Base-by-base conservation (phyloP, 2,888 invertebrate genomes). In the Molanna angustata region DNA sequence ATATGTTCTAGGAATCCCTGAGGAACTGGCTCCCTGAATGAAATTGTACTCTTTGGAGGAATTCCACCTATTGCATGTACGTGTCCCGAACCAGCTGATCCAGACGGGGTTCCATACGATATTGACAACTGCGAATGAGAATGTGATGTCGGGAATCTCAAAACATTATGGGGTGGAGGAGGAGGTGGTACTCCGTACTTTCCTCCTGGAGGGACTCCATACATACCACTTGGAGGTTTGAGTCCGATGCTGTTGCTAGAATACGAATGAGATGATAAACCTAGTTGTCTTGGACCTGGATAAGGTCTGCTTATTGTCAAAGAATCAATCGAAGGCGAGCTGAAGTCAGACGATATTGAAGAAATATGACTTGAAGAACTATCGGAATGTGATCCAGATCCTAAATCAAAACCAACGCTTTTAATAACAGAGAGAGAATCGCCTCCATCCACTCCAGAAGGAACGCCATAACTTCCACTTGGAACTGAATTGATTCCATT, bases 11-110 rank as follows among this genome's bases (percentile, higher is more conserved):
- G 70, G 3, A 90, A 68, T 0, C 86, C 86, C 44, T 80, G 75
- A 0, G 88, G 88, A 0, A 90, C 85, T 0, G 86, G 81, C n/a
- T 87, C 85, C 40, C 87, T 78, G 67, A 87, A 88, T 59, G 84
- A 80, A 3, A 88, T 79, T 0, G 90, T 89, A 22, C 77, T 76
- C 63, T 74, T 76, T 1, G 83, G 82, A 1, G 67, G 66, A 42
- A 66, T 69, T 1, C 73, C 71, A 2, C 77, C 74, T 7, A 47
- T 32, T 0, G 74, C 65, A 57, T 71, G 71, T 0, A 59, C 48
- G 11, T 49, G 56, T 21, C 55, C 52, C 11, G 72, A 72, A 0
- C 76, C 76, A 2, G 50, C 45, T 17, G 59, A 55, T 3, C 76
- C 76, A 0, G 76, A 73, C 47, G 69, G 66, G 0, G 69, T 65